A percentile compares a stretch with the other conserved stretches of the same genome.
Evolutionary conservation across 2,797 vertebrate genomes (phyloP).

Genomic region (Diceros bicornis): DNA sequence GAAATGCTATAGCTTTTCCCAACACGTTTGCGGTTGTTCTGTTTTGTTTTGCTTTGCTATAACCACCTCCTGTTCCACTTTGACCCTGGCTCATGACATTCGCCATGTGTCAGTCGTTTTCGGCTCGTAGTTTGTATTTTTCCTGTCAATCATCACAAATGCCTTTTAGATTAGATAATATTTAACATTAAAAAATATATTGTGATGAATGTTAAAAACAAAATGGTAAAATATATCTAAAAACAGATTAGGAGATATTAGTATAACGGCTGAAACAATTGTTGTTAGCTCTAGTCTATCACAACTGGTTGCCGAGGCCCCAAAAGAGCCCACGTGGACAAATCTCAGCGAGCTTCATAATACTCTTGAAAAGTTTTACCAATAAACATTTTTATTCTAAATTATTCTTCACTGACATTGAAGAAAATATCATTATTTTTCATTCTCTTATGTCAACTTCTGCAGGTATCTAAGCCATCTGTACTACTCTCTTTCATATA

Average conservation of each 20-base stretch:
- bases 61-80: background rate
- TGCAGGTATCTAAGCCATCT: background rate
- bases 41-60: background rate
- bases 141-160: background rate
- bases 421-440: background rate
- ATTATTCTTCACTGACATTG: background rate
- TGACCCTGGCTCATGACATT: background rate
- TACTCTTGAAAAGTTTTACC: background rate
- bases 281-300: background rate
- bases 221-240: background rate
- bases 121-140: background rate
- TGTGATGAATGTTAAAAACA: background rate
- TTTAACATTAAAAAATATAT: background rate
- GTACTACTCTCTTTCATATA: background rate
- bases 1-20: background rate
- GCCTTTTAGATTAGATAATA: background rate
- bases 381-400: background rate
- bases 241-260: background rate
- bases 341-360: background rate
- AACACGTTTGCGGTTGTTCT: background rate
- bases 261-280: background rate
- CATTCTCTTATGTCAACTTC: background rate
- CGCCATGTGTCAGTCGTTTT: background rate
- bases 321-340: background rate
- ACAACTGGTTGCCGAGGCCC: background rate